These are phyloP conservation scores for Albula glossodonta DNA, from an alignment of 2,113 vertebrate species.

Conservation along the genomic window DNA sequence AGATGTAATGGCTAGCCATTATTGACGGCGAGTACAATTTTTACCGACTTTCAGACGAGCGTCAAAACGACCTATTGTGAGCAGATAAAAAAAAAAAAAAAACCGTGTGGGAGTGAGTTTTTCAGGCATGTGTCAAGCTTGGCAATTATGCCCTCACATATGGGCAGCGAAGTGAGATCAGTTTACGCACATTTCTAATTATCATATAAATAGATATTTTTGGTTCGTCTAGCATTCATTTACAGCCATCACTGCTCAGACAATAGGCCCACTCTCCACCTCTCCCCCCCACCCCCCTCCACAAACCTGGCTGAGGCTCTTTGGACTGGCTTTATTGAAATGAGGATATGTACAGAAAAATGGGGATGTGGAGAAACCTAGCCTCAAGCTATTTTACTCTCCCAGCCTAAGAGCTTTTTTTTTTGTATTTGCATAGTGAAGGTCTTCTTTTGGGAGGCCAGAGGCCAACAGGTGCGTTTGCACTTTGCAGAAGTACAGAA, in stretches of 20 bases:
- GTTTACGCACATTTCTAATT: conserved; percentile 19
- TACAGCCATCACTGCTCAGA: conserved; percentile 2
- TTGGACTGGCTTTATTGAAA: background rate
- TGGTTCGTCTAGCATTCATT: conserved; percentile 12
- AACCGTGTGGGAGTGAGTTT: background rate
- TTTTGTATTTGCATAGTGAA: background rate
- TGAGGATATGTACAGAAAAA: background rate
- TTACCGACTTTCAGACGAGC: background rate
- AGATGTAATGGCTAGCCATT: background rate
- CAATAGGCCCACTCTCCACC: background rate
- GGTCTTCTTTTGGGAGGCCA: background rate
- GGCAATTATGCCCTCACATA: conserved; percentile 9
- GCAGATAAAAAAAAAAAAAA: background rate
- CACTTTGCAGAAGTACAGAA: conserved; percentile 2
- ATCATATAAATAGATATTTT: conserved; percentile 20
- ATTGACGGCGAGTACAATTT: background rate
- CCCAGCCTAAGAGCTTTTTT: background rate
- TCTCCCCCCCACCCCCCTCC: background rate
- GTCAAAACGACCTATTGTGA: background rate
- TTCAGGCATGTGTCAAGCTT: conserved; percentile 1
- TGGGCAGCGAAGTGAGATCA: conserved; percentile 8
- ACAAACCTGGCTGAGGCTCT: background rate
- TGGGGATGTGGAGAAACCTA: background rate
- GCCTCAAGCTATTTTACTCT: background rate
- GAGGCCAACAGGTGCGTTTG: background rate